Conservation (phyloP, 2,797 vertebrate genomes). For the Lepus townsendii region DNA sequence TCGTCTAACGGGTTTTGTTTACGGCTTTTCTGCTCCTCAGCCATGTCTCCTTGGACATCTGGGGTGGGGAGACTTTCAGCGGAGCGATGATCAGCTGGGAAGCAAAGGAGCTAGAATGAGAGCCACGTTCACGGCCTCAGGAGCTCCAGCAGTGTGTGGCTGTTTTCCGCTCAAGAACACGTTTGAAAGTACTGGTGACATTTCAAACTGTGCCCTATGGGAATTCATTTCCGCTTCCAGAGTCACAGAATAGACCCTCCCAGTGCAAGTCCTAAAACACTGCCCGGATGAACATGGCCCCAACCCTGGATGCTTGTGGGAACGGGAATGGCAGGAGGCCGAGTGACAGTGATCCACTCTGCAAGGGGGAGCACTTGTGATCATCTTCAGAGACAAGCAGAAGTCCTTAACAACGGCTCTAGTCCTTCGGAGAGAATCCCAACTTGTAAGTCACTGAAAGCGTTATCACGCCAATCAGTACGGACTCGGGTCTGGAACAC, state of each 20-base stretch:
- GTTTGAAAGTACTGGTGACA: not conserved
- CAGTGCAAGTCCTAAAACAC: slow-evolving; percentile 13
- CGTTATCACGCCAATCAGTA: slow-evolving; percentile 24
- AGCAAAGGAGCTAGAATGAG: not conserved
- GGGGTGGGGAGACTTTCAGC: no score
- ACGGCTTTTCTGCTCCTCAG: not conserved
- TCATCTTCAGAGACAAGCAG: not conserved
- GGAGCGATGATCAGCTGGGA: not conserved
- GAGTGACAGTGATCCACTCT: not conserved
- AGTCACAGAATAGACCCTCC: not conserved
- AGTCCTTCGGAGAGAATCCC: not conserved
- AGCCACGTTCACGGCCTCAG: not conserved
- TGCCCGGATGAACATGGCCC: not conserved
- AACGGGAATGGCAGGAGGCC: not conserved
- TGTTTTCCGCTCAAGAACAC: slow-evolving; percentile 28
- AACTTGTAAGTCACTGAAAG: slow-evolving; percentile 12
- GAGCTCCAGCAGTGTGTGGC: not conserved
- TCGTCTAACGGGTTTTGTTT: not conserved
- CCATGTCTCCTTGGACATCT: not conserved
- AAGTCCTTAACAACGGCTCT: slow-evolving; percentile 3
- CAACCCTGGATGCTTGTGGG: not conserved
- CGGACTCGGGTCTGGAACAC: slow-evolving; percentile 18
- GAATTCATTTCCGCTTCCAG: slow-evolving; percentile 26
- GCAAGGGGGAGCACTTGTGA: not conserved
- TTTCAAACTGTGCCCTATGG: slow-evolving; percentile 14